These are phyloP conservation scores for Coregonus clupeaformis DNA, from an alignment of 2,113 vertebrate species.

Conservation along the genomic window DNA sequence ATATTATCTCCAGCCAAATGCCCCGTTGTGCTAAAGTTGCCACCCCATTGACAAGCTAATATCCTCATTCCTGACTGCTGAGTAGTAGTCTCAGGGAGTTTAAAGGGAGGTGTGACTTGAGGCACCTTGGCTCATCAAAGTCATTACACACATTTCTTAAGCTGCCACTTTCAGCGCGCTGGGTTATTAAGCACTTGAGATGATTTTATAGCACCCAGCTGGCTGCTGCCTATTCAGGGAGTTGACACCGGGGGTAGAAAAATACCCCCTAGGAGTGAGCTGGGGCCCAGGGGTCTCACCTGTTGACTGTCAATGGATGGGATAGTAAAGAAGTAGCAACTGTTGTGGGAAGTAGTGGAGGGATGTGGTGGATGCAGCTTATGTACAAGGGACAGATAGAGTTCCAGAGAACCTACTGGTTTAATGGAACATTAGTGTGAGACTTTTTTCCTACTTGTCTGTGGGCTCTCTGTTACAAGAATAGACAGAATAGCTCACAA, in stretches of 20 bases:
- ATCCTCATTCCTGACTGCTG: conserved; percentile 58
- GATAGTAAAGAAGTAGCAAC: too few species aligned
- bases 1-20: conserved; percentile 49
- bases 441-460: conserved; percentile 40
- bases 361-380: too few species aligned
- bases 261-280: conserved; percentile 4
- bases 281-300: neutral
- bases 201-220: conserved; percentile 64
- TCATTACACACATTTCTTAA: conserved; percentile 56
- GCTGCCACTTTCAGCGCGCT: conserved; percentile 51
- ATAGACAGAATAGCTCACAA: conserved; percentile 42
- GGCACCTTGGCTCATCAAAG: conserved; percentile 69
- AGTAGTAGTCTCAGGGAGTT: conserved; percentile 53
- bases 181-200: conserved; percentile 52
- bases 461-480: conserved; percentile 35
- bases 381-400: too few species aligned
- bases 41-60: conserved; percentile 70
- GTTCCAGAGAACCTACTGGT: conserved; percentile 4
- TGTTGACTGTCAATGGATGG: neutral
- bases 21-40: conserved; percentile 61
- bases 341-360: too few species aligned
- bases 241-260: conserved; percentile 29
- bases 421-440: conserved; percentile 31
- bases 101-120: conserved; percentile 62
- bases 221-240: conserved; percentile 53